Percentiles rank a stretch among this genome's conserved stretches.
phyloP scores from a whole-genome alignment of 2,888 invertebrate species.

The Andrena camellia region DNA sequence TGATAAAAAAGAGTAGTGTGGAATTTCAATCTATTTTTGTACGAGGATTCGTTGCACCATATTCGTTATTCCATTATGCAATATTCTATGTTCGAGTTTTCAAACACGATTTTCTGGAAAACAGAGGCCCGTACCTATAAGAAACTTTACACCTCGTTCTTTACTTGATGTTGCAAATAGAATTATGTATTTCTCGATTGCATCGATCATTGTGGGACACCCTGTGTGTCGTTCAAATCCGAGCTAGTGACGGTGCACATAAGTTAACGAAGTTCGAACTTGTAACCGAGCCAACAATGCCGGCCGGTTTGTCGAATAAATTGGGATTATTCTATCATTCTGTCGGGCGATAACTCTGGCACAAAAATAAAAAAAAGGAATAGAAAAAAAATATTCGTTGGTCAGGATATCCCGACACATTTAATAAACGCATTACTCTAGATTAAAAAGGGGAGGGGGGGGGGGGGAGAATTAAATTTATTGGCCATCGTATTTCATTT shows the following conservation, averaged over 20 bases:
- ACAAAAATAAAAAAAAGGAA: neutral
- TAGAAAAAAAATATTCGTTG: neutral
- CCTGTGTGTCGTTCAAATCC: conserved; percentile 10
- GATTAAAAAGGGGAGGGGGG: neutral
- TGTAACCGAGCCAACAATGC: conserved; percentile 59
- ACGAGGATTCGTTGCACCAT: no score
- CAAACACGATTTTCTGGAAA: no score
- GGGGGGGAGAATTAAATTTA: conserved; percentile 12
- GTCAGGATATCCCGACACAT: conserved; percentile 1
- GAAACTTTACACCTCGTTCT: neutral
- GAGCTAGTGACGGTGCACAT: conserved; percentile 35
- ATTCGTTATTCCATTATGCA: no score
- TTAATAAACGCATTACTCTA: conserved; percentile 33
- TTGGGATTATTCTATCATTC: conserved; percentile 57
- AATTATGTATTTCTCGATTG: neutral
- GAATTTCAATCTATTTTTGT: no score
- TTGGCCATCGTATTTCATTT: conserved; percentile 18
- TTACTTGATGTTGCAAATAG: neutral
- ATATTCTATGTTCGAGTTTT: no score
- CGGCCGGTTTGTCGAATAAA: conserved; percentile 52
- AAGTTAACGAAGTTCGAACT: conserved; percentile 58
- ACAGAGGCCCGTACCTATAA: no score
- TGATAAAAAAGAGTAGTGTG: no score
- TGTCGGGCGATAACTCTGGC: conserved; percentile 38
- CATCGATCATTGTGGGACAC: neutral